These are phyloP conservation scores for Cryptosula pallasiana DNA, from an alignment of 2,888 invertebrate species.

Conservation along the genomic window DNA sequence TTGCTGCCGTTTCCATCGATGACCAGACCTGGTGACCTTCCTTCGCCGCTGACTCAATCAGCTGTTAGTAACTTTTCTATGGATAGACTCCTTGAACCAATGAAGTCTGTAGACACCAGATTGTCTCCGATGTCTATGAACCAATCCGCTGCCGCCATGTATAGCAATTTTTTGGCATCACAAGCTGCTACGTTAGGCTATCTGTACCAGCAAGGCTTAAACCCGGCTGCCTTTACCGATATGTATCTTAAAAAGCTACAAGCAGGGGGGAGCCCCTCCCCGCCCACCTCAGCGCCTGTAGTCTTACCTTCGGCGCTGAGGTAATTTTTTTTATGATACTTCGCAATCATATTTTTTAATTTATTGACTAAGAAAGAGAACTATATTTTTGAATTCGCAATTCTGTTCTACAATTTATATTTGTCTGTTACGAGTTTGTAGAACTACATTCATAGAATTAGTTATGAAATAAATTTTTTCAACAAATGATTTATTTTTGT, in stretches of 20 bases:
- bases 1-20: slow-evolving; percentile 24
- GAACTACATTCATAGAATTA: no score
- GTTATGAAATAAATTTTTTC: no score
- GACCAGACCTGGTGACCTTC: slow-evolving; percentile 23
- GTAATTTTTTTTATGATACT: no score
- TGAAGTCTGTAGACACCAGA: neutral
- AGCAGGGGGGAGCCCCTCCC: neutral
- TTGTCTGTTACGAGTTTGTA: no score
- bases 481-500: no score
- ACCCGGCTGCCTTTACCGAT: slow-evolving; percentile 21
- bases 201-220: slow-evolving; percentile 20
- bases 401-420: no score
- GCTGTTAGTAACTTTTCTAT: slow-evolving; percentile 53
- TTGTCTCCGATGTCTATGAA: neutral
- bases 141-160: neutral
- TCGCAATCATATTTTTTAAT: no score
- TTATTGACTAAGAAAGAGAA: no score
- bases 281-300: neutral
- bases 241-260: slow-evolving; percentile 8
- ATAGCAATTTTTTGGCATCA: slow-evolving; percentile 7
- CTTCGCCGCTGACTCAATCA: slow-evolving; percentile 11
- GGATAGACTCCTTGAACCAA: slow-evolving; percentile 52
- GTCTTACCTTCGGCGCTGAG: neutral
- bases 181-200: slow-evolving; percentile 21
- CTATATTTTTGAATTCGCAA: no score